Conservation (phyloP, 2,888 invertebrate species). For the Anoncus sp. region DNA sequence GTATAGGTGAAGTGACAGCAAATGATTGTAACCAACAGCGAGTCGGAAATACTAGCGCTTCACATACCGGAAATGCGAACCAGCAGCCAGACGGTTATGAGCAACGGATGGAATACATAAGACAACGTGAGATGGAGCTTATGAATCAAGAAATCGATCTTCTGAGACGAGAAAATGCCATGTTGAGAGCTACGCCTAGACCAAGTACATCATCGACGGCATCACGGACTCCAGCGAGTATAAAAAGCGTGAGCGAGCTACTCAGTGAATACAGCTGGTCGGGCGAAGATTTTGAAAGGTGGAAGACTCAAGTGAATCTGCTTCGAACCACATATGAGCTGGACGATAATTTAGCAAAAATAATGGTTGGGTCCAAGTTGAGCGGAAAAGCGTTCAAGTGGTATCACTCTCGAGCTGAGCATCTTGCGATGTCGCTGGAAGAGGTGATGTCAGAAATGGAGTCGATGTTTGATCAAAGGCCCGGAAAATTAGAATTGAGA, state of each 20-base stretch:
- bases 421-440: slow-evolving; percentile 39
- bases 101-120: too few species aligned
- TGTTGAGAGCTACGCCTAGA: not conserved
- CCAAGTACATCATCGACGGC: not conserved
- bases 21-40: not conserved
- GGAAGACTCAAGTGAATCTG: slow-evolving; percentile 45
- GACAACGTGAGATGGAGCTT: slow-evolving; percentile 10
- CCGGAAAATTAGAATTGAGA: slow-evolving; percentile 32
- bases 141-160: slow-evolving; percentile 20
- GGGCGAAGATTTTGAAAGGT: slow-evolving; percentile 35
- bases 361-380: slow-evolving; percentile 45
- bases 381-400: slow-evolving; percentile 41
- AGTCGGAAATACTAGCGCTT: not conserved
- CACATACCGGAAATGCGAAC: too few species aligned
- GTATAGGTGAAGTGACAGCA: not conserved
- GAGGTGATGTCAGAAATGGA: slow-evolving; percentile 51
- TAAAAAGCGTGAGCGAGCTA: slow-evolving; percentile 42
- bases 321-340: slow-evolving; percentile 41
- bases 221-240: slow-evolving; percentile 6
- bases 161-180: not conserved
- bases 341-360: slow-evolving; percentile 30
- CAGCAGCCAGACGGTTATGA: too few species aligned
- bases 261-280: slow-evolving; percentile 49
- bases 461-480: slow-evolving; percentile 54
- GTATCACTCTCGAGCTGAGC: slow-evolving; percentile 53